These are phyloP conservation scores for Peromyscus polionotus DNA, from an alignment of 2,113 vertebrate genomes.

Conservation along the genomic window DNA sequence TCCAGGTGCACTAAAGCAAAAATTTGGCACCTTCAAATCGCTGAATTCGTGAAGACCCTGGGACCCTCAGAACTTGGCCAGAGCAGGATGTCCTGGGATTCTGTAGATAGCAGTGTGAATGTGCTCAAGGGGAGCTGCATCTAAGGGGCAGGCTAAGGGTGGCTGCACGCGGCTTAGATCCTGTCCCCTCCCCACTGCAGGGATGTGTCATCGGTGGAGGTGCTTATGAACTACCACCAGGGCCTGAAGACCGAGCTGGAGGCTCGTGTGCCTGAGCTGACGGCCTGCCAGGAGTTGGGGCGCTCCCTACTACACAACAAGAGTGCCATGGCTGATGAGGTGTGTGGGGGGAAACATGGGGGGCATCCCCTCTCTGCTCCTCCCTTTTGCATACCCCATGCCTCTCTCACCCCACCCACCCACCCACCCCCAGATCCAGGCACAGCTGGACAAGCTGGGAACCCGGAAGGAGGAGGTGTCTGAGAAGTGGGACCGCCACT, in stretches of 20 bases:
- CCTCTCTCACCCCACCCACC: not conserved
- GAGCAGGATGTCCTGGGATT: not conserved
- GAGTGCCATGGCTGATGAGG: conserved; percentile 94
- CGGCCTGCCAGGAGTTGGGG: conserved; percentile 95
- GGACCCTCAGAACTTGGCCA: not conserved
- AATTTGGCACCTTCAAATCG: not conserved
- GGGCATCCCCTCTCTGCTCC: not conserved
- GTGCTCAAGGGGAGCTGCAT: not conserved
- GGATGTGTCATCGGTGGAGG: conserved; percentile 96
- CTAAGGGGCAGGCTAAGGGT: not conserved
- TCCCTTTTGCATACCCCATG: not conserved
- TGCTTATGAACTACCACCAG: conserved; percentile 98
- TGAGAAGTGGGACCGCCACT: conserved; percentile 96
- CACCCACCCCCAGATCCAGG: conserved; percentile 90
- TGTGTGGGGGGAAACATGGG: conserved; percentile 66
- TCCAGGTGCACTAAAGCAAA: not conserved
- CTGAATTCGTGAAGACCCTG: not conserved
- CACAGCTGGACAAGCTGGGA: conserved; percentile 93
- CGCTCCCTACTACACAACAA: conserved; percentile 92
- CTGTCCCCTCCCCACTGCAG: conserved; percentile 78
- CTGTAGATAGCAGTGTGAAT: not conserved
- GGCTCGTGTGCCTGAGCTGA: conserved; percentile 88
- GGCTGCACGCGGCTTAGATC: conserved; percentile 36
- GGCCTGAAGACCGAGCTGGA: conserved; percentile 95
- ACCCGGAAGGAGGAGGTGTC: conserved; percentile 93